These are phyloP conservation scores for Cydia pomonella DNA, from an alignment of 1,140 invertebrate genomes.

Conservation along the genomic window DNA sequence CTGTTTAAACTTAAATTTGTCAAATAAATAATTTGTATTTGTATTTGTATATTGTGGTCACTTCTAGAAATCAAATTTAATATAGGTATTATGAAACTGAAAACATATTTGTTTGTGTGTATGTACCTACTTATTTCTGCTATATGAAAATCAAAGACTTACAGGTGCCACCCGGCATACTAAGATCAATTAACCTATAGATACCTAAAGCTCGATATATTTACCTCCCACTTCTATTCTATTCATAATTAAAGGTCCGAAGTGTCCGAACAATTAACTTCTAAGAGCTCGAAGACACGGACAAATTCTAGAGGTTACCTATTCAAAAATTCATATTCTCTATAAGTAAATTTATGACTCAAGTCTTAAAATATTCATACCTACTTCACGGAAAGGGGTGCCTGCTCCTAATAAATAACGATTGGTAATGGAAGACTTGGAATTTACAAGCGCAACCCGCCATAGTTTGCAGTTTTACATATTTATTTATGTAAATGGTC, in stretches of 20 bases:
- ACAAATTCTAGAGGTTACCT: neutral
- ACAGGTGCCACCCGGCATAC: no score
- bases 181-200: neutral
- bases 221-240: neutral
- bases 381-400: conserved; percentile 1
- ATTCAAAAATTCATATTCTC: neutral
- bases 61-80: no score
- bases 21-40: no score
- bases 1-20: no score
- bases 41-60: no score
- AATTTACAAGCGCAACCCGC: neutral
- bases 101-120: no score
- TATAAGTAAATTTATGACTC: neutral
- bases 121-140: no score
- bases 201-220: neutral
- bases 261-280: neutral
- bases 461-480: neutral
- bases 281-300: neutral
- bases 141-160: no score
- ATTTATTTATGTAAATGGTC: neutral
- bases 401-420: conserved; percentile 14
- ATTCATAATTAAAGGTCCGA: neutral
- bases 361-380: neutral
- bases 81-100: no score
- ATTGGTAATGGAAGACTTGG: conserved; percentile 8